Conservation (phyloP, 2,113 vertebrate genomes). For the Xyrauchen texanus region DNA sequence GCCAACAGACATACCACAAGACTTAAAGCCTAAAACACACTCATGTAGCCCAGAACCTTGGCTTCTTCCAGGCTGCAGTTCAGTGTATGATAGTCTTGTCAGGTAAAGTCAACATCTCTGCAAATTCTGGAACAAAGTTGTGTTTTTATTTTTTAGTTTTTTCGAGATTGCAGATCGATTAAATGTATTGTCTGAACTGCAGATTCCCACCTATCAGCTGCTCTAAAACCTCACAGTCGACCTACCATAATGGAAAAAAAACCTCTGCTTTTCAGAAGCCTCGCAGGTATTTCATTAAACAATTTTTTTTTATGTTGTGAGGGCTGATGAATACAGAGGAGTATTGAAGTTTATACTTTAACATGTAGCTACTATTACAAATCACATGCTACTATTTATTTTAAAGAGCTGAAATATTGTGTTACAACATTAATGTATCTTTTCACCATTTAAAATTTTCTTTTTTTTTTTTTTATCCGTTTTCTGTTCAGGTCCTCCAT, state of each 20-base stretch:
- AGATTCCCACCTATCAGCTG: slow-evolving; percentile 55
- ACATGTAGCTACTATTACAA: no score
- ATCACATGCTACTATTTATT: no score
- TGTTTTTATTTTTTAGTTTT: no score
- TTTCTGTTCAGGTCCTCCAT: slow-evolving; percentile 71
- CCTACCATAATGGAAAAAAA: slow-evolving; percentile 56
- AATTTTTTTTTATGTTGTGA: no score
- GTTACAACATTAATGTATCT: no score
- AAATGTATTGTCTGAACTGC: neutral
- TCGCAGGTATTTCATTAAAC: slow-evolving; percentile 61
- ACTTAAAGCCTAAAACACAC: slow-evolving; percentile 19
- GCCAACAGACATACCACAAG: slow-evolving; percentile 46
- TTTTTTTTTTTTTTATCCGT: neutral
- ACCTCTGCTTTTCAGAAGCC: slow-evolving; percentile 55
- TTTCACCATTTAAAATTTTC: no score
- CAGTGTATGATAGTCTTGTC: slow-evolving; percentile 78
- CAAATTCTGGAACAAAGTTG: no score
- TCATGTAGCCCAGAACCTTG: slow-evolving; percentile 73
- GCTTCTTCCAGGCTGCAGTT: slow-evolving; percentile 79
- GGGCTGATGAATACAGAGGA: no score
- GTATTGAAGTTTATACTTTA: no score
- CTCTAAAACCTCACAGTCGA: slow-evolving; percentile 53
- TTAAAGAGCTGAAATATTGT: no score
- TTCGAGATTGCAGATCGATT: no score
- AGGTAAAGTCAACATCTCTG: slow-evolving; percentile 62